phyloP scores from a whole-genome alignment of 2,888 invertebrate species.

The Megamerina dolium region DNA sequence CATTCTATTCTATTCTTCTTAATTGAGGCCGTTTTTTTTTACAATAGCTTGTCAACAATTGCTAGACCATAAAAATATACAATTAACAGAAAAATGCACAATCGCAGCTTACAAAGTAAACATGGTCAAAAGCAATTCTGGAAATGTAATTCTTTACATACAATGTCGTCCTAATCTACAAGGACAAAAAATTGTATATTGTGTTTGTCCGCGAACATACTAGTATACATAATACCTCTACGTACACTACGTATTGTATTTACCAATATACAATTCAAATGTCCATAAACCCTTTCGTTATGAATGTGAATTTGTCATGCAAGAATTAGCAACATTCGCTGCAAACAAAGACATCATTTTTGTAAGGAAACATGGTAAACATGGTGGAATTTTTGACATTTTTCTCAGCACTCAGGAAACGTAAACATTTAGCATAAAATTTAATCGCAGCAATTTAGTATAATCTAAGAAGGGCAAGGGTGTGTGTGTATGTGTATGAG shows the following conservation, averaged over 20 bases:
- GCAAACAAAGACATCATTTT: no score
- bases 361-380: no score
- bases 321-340: constrained; percentile 43
- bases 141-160: constrained; percentile 3
- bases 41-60: constrained; percentile 29
- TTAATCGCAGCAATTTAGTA: constrained; percentile 12
- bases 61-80: constrained; percentile 44
- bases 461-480: no score
- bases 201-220: no score
- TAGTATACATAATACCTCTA: no score
- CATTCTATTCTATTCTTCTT: no score
- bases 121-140: constrained; percentile 25
- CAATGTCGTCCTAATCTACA: neutral
- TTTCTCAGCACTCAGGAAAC: constrained; percentile 33
- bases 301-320: constrained; percentile 47
- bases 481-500: no score
- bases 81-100: constrained; percentile 35
- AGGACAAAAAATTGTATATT: neutral
- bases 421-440: constrained; percentile 23
- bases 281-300: constrained; percentile 23
- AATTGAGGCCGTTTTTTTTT: no score
- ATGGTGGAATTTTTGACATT: constrained; percentile 34
- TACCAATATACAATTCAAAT: no score
- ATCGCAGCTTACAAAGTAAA: constrained; percentile 37
- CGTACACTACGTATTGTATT: no score